Evolutionary conservation across 2,888 invertebrate genomes (phyloP).

Genomic region (Lampropteryx suffumata): DNA sequence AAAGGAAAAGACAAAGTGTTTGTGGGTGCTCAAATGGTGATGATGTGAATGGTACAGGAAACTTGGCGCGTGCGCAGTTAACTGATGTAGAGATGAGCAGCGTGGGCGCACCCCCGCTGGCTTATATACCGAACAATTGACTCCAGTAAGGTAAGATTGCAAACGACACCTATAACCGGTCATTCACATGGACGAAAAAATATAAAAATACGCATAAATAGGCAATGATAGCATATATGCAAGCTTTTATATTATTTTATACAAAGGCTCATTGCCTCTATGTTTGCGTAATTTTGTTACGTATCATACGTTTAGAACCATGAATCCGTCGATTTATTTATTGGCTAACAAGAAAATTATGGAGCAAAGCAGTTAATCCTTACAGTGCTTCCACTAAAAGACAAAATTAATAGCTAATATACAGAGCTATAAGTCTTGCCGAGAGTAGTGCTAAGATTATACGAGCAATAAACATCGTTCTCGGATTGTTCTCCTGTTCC

Average conservation of each 20-base stretch:
- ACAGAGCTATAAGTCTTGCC: slow-evolving; percentile 16
- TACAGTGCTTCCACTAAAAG: slow-evolving; percentile 1
- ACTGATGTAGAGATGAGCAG: slow-evolving; percentile 73
- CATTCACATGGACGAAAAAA: slow-evolving; percentile 28
- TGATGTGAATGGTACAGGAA: slow-evolving; percentile 72
- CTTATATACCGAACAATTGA: slow-evolving; percentile 65
- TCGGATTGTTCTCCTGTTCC: slow-evolving; percentile 57
- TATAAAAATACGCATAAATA: slow-evolving; percentile 15
- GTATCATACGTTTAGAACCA: neutral
- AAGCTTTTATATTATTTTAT: too few species aligned
- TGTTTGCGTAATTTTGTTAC: slow-evolving; percentile 1
- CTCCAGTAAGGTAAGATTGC: slow-evolving; percentile 46
- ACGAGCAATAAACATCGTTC: slow-evolving; percentile 57
- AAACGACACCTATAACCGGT: slow-evolving; percentile 36
- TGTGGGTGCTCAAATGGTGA: slow-evolving; percentile 60
- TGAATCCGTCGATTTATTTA: neutral
- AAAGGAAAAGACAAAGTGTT: slow-evolving; percentile 53
- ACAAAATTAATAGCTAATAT: slow-evolving; percentile 16
- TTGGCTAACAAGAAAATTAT: neutral
- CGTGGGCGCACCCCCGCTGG: slow-evolving; percentile 75
- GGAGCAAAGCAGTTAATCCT: neutral
- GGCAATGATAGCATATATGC: too few species aligned
- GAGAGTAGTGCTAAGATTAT: slow-evolving; percentile 40
- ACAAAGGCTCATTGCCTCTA: slow-evolving; percentile 4
- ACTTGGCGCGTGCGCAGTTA: slow-evolving; percentile 71